Percentiles rank a stretch among this genome's conserved stretches.
phyloP scores from a whole-genome alignment of 2,797 vertebrate species.

The Crenichthys baileyi region DNA sequence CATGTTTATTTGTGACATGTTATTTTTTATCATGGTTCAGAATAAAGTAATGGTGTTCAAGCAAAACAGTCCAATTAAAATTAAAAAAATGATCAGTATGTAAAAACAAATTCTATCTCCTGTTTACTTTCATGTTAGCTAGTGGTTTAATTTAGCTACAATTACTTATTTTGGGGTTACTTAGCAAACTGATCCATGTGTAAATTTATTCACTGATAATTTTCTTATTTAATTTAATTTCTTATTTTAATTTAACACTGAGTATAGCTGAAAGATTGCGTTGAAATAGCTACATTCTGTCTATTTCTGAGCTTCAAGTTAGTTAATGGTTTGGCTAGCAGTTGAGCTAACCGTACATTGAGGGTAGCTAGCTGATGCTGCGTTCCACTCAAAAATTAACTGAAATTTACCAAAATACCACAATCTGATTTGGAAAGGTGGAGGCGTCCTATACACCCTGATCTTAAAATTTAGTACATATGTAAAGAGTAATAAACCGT shows the following conservation, averaged over 20 bases:
- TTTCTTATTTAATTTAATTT: not conserved
- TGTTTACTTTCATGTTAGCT: not conserved
- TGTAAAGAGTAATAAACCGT: not conserved
- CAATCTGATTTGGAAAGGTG: too few species aligned
- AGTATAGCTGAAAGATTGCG: not conserved
- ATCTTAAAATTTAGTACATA: not conserved
- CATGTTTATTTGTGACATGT: not conserved
- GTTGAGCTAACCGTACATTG: not conserved
- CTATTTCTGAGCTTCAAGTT: not conserved
- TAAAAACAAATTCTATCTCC: not conserved
- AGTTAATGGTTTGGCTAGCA: not conserved
- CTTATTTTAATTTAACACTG: not conserved
- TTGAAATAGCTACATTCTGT: not conserved
- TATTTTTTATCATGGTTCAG: too few species aligned
- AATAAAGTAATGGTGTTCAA: not conserved
- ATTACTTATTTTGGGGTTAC: not conserved
- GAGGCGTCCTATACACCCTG: not conserved
- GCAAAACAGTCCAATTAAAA: not conserved
- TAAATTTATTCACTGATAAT: not conserved
- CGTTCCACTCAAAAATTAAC: not conserved
- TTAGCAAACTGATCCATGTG: not conserved
- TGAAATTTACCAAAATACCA: not conserved
- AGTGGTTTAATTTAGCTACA: not conserved
- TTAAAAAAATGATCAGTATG: not conserved
- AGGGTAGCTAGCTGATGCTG: not conserved